Evolutionary conservation across 2,113 vertebrate species (phyloP).

Genomic region (Pseudorasbora parva): DNA sequence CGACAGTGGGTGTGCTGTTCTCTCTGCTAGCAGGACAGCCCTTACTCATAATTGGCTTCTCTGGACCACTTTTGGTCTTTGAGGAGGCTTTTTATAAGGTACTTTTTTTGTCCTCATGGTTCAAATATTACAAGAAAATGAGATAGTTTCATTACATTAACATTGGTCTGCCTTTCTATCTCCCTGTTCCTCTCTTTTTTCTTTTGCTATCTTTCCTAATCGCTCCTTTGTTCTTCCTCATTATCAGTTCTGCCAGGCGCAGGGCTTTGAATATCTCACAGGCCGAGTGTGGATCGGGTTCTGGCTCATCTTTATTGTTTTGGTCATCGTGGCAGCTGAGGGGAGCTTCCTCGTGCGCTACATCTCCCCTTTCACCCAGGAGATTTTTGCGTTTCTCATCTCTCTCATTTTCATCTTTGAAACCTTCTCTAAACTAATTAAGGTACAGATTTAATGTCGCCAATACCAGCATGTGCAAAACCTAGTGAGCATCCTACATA

Average conservation of each 20-base stretch:
- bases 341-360: conserved; percentile 97
- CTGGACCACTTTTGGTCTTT: conserved; percentile 94
- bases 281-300: conserved; percentile 97
- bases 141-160: background rate
- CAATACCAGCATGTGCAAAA: background rate
- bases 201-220: background rate
- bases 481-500: background rate
- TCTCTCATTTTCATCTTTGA: conserved; percentile 99
- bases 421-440: conserved; percentile 94
- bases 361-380: conserved; percentile 97
- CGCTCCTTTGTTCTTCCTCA: background rate
- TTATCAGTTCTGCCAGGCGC: conserved; percentile 89
- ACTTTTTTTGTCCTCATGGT: background rate
- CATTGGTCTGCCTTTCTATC: background rate
- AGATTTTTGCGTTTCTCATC: conserved; percentile 98
- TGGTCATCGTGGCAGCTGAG: conserved; percentile 92
- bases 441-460: conserved; percentile 73
- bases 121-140: background rate
- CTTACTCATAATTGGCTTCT: conserved; percentile 95
- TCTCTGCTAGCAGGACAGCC: conserved; percentile 93
- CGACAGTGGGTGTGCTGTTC: conserved; percentile 91
- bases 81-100: conserved; percentile 98
- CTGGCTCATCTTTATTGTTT: conserved; percentile 94
- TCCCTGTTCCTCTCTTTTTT: background rate
- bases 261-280: conserved; percentile 93